Percentiles rank a stretch among this genome's conserved stretches.
Conservation (phyloP, 2,797 vertebrate species). For the Orestias chungarensis region DNA sequence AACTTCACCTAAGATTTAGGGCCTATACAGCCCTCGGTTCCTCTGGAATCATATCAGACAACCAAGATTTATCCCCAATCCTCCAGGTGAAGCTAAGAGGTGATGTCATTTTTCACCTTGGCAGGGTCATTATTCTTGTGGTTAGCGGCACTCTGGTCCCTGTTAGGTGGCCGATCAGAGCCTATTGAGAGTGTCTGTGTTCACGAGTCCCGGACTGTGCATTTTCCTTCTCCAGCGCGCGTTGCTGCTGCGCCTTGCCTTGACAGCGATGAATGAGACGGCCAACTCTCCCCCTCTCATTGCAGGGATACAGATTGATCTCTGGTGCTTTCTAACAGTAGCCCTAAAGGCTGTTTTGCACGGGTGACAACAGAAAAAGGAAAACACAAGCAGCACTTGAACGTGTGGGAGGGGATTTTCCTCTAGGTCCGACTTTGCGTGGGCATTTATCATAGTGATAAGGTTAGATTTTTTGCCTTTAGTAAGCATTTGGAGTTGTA, state of each 20-base stretch:
- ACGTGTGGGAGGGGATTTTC: conserved; percentile 22
- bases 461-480: conserved; percentile 66
- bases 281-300: conserved; percentile 63
- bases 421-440: conserved; percentile 50
- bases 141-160: conserved; percentile 79
- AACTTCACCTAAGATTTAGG: conserved; percentile 72
- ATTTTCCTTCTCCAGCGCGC: conserved; percentile 50
- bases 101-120: conserved; percentile 85
- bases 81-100: conserved; percentile 80
- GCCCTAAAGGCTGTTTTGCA: conserved; percentile 68
- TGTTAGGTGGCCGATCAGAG: conserved; percentile 78
- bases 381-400: conserved; percentile 58
- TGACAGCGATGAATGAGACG: conserved; percentile 80
- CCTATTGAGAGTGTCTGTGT: conserved; percentile 61
- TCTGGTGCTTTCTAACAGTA: conserved; percentile 70
- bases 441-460: conserved; percentile 75
- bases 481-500: conserved; percentile 65
- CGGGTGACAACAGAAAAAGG: conserved; percentile 54
- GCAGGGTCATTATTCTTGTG: conserved; percentile 83
- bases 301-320: conserved; percentile 78
- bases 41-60: conserved; percentile 77
- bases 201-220: conserved; percentile 53
- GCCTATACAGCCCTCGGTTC: conserved; percentile 71
- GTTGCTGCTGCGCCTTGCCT: conserved; percentile 42
- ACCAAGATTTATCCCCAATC: conserved; percentile 82